These are phyloP conservation scores for Carassius auratus DNA, from an alignment of 2,113 vertebrate species.

Conservation along the genomic window DNA sequence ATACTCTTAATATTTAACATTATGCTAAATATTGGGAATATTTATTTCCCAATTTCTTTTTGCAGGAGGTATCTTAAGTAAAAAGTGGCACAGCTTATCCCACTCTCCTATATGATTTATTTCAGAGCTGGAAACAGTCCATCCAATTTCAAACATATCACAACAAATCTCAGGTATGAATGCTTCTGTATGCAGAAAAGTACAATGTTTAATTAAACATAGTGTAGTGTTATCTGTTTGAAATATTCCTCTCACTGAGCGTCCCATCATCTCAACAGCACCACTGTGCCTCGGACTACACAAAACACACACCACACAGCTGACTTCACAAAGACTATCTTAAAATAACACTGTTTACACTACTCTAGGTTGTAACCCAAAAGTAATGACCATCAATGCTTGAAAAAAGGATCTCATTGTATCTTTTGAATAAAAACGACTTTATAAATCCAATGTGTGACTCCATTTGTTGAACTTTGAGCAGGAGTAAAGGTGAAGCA, in stretches of 20 bases:
- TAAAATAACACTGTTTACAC: conserved; percentile 30
- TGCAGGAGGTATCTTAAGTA: neutral
- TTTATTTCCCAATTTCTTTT: neutral
- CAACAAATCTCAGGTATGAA: conserved; percentile 25
- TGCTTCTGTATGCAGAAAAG: neutral
- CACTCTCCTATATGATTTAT: neutral
- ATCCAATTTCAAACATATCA: conserved; percentile 9
- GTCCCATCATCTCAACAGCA: conserved; percentile 1
- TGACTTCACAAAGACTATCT: neutral
- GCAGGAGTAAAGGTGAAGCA: conserved; percentile 5
- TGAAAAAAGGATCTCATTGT: neutral
- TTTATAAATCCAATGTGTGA: neutral
- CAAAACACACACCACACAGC: neutral
- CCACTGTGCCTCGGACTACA: conserved; percentile 44
- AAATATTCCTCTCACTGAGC: neutral
- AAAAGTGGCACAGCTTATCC: neutral
- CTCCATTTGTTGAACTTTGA: neutral
- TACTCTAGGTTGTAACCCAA: conserved; percentile 11
- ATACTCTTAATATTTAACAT: neutral
- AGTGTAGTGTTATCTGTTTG: neutral
- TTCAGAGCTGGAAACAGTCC: neutral
- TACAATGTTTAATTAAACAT: neutral
- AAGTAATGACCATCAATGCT: conserved; percentile 26
- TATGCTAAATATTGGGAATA: neutral
- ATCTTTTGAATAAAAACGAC: conserved; percentile 50